Evolutionary conservation across 2,888 invertebrate species (phyloP).

Genomic region (Hirtodrosophila cameraria): DNA sequence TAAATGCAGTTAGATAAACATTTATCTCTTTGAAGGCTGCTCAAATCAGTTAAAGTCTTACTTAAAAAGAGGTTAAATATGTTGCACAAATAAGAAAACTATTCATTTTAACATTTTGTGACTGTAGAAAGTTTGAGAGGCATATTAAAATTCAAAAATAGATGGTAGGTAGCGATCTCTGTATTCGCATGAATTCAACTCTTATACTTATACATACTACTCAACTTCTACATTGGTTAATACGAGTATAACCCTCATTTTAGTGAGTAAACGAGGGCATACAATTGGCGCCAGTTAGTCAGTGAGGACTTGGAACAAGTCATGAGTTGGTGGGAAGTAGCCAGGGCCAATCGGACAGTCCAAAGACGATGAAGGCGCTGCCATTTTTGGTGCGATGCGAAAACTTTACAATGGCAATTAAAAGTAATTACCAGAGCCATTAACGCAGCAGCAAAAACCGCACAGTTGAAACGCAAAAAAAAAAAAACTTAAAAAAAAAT

Average conservation of each 20-base stretch:
- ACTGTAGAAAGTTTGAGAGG: no score
- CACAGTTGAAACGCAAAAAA: background rate
- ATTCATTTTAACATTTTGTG: no score
- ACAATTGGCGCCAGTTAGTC: slow-evolving; percentile 42
- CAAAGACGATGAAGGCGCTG: slow-evolving; percentile 52
- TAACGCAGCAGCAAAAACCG: slow-evolving; percentile 60
- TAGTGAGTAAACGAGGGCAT: slow-evolving; percentile 11
- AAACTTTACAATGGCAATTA: slow-evolving; percentile 77
- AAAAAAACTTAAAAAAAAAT: slow-evolving; percentile 12
- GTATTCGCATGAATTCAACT: no score
- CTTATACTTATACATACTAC: no score
- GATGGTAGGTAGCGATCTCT: no score
- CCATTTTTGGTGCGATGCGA: slow-evolving; percentile 76
- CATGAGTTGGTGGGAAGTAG: slow-evolving; percentile 39
- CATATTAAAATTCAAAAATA: no score
- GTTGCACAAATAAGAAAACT: no score
- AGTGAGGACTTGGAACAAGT: slow-evolving; percentile 30
- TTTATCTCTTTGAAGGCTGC: no score
- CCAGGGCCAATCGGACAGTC: slow-evolving; percentile 43
- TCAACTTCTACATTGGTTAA: no score
- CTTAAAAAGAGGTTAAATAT: no score
- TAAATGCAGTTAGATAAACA: no score
- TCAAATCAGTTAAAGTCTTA: no score
- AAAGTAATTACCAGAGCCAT: slow-evolving; percentile 75
- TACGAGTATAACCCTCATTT: background rate